phyloP scores from a whole-genome alignment of 2,888 invertebrate genomes.

The Baccha elongata region DNA sequence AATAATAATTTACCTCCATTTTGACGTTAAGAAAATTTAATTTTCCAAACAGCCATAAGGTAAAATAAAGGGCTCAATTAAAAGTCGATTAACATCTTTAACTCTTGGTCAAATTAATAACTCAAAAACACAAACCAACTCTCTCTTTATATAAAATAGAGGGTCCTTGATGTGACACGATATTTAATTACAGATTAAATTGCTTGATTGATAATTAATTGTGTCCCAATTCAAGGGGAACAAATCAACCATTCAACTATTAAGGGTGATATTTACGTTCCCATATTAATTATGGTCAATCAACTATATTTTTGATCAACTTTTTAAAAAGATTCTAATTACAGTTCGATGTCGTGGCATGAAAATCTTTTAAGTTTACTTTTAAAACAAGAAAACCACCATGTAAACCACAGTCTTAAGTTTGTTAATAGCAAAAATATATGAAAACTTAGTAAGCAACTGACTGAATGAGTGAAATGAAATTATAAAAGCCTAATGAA shows the following conservation, averaged over 20 bases:
- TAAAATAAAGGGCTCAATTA: conserved; percentile 51
- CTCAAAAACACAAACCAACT: not conserved
- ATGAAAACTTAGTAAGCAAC: conserved; percentile 59
- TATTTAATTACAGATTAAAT: conserved; percentile 62
- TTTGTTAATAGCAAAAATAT: not conserved
- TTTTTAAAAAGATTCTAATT: conserved; percentile 50
- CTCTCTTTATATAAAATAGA: not conserved
- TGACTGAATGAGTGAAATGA: conserved; percentile 61
- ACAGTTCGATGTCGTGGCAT: conserved; percentile 36
- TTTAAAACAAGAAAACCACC: conserved; percentile 5
- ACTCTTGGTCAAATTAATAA: conserved; percentile 43
- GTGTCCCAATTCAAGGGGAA: conserved; percentile 29
- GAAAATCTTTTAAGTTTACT: conserved; percentile 36
- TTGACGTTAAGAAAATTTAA: conserved; percentile 14
- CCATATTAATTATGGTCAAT: conserved; percentile 21
- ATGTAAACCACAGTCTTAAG: not conserved
- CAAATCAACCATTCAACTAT: conserved; percentile 2
- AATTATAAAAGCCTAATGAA: conserved; percentile 73
- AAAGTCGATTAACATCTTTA: conserved; percentile 71
- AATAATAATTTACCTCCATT: conserved; percentile 27
- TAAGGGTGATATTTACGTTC: conserved; percentile 16
- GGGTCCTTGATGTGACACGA: conserved; percentile 55
- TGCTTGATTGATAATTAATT: conserved; percentile 73
- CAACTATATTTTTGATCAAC: conserved; percentile 26
- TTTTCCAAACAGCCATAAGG: conserved; percentile 2